Conservation (phyloP, 2,113 vertebrate genomes). For the Anser cygnoides region DNA sequence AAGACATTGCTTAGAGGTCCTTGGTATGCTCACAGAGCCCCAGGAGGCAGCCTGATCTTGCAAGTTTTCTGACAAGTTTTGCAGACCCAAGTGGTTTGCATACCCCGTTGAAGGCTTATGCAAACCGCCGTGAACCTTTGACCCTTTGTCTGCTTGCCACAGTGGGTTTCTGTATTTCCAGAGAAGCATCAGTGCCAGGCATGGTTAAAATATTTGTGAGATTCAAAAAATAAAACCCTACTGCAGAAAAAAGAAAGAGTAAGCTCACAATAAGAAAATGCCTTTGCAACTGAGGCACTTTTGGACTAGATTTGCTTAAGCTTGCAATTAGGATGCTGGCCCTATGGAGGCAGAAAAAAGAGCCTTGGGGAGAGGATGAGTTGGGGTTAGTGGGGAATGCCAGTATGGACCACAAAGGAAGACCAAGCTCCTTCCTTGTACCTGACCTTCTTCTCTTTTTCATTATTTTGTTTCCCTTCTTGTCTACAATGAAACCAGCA, state of each 20-base stretch:
- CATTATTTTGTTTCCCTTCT: background rate
- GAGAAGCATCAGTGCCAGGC: background rate
- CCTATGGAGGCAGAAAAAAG: background rate
- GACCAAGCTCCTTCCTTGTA: background rate
- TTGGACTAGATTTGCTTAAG: background rate
- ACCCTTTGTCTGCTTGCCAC: background rate
- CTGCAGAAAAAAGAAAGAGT: background rate
- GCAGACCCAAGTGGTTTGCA: background rate
- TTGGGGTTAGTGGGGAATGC: background rate
- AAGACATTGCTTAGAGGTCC: background rate
- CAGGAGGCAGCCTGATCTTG: background rate
- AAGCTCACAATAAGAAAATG: background rate
- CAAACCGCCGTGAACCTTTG: background rate
- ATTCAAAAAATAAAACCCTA: background rate
- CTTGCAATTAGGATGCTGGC: background rate
- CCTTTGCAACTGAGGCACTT: background rate
- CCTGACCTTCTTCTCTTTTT: background rate
- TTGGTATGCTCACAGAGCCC: background rate
- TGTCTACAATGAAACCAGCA: background rate
- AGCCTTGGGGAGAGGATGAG: background rate
- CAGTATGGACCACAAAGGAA: background rate
- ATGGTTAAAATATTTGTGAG: background rate
- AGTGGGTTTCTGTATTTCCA: background rate
- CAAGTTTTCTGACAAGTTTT: constrained; percentile 6
- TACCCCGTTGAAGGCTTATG: background rate